Conservation (phyloP, 2,888 invertebrate species). For the Synanthedon vespiformis region DNA sequence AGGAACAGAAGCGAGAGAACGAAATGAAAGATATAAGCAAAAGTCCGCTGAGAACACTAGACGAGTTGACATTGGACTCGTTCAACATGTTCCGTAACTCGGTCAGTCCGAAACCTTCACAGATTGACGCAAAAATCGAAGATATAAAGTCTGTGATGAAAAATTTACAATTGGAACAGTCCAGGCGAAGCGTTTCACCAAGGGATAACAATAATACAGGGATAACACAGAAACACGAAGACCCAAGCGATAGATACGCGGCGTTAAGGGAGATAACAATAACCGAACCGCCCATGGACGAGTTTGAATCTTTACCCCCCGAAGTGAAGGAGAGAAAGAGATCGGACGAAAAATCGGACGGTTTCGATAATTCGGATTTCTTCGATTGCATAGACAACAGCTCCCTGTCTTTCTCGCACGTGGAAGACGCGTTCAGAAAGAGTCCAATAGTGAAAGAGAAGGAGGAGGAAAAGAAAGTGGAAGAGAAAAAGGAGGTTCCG, state of each 20-base stretch:
- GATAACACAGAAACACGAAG: conserved; percentile 49
- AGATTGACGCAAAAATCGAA: conserved; percentile 57
- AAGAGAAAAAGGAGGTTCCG: conserved; percentile 29
- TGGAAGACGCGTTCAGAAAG: conserved; percentile 64
- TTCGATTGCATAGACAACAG: conserved; percentile 67
- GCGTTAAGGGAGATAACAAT: conserved; percentile 82
- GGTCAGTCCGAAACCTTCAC: conserved; percentile 55
- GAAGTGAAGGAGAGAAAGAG: conserved; percentile 61
- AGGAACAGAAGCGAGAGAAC: conserved; percentile 28
- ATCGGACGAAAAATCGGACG: conserved; percentile 65
- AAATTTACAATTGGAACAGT: conserved; percentile 46
- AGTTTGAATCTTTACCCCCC: conserved; percentile 58
- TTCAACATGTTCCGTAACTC: conserved; percentile 56
- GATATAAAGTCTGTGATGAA: conserved; percentile 63
- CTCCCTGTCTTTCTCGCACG: conserved; percentile 59
- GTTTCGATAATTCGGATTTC: conserved; percentile 64
- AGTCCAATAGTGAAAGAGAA: conserved; percentile 52
- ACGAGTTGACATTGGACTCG: conserved; percentile 50
- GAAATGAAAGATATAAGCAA: conserved; percentile 35
- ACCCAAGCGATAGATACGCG: conserved; percentile 78
- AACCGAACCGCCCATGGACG: conserved; percentile 71
- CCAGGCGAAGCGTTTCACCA: conserved; percentile 49
- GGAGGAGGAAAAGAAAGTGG: conserved; percentile 39
- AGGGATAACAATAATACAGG: conserved; percentile 46
- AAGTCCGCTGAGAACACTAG: conserved; percentile 51